Base-by-base conservation (phyloP, 2,113 vertebrate species). In the Tauraco erythrolophus region DNA sequence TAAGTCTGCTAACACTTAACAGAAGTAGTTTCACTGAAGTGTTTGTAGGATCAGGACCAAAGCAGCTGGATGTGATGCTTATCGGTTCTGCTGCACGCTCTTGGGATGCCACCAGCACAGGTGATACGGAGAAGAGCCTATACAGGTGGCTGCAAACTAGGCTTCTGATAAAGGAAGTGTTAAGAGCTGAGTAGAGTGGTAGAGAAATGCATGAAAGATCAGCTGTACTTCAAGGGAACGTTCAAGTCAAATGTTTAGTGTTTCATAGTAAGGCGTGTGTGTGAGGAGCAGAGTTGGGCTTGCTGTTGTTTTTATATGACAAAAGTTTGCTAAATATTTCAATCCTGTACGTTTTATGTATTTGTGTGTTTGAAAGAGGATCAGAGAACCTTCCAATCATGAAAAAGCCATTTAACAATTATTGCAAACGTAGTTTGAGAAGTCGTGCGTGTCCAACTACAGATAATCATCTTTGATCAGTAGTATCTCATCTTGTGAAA, bases 101-200 rank as follows among this genome's bases (percentile, higher is more conserved):
- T 79, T 91, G 61, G 89, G 82, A 93, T 95, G 94, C 88, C 90
- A 78, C 88, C 30, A 39, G 79, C 56, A 7, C 53, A 41, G 84
- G 68, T 80, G 95, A 79, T 88, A 37, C 0, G 37, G 85, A 60
- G 79, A 81, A 60, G 79, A 71, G 79, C 76, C 56, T 35, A 2
- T 21, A 19, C 57, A 57, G 66, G 69, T 78, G 68, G 25, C 57
- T 79, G 51, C 1, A 3, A 77, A 6, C 11, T 11, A 13, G 41
- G 66, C 45, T 80, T 58, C 43, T 69, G 79, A 43, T 60, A 60
- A 71, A 39, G 50, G 17, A 43, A 41, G 35, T 28, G 7, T 39
- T 39, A 21, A 68, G 51, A 43, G 19, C 39, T 18, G 35, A 10
- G 27, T 33, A 13, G 43, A n/a, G 46, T 18, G 24, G 12, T 35